These are phyloP conservation scores for Cephus rjabovi DNA, from an alignment of 2,888 invertebrate genomes.

Conservation along the genomic window DNA sequence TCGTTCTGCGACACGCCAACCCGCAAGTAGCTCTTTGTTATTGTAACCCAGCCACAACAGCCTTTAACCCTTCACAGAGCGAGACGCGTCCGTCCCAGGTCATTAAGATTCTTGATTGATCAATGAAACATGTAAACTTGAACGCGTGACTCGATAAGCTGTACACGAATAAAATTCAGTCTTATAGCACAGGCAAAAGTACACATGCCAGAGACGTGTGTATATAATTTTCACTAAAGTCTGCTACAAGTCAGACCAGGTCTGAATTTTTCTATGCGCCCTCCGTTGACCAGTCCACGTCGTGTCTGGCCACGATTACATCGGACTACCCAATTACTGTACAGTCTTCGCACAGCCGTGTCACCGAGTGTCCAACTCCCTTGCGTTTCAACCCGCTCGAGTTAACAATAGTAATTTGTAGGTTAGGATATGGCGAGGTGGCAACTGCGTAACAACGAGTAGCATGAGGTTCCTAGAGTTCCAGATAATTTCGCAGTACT, in stretches of 20 bases:
- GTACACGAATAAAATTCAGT: background rate
- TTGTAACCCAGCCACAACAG: background rate
- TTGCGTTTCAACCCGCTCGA: background rate
- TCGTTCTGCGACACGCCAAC: background rate
- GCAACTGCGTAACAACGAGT: background rate
- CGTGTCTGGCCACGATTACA: background rate
- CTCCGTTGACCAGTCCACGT: background rate
- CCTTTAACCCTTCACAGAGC: background rate
- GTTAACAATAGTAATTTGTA: background rate
- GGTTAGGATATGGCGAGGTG: background rate
- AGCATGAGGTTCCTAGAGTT: background rate
- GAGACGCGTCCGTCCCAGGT: background rate
- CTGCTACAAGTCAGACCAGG: background rate
- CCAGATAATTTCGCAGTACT: background rate
- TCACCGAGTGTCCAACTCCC: background rate
- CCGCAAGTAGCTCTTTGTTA: background rate
- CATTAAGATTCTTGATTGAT: background rate
- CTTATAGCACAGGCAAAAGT: background rate
- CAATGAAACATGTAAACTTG: background rate
- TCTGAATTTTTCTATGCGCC: background rate
- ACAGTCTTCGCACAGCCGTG: background rate
- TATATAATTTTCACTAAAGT: background rate
- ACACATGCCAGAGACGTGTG: background rate
- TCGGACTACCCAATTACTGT: background rate
- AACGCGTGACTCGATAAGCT: background rate